Base-by-base conservation (phyloP, 2,888 invertebrate species). In the Cryptocephalus primarius region DNA sequence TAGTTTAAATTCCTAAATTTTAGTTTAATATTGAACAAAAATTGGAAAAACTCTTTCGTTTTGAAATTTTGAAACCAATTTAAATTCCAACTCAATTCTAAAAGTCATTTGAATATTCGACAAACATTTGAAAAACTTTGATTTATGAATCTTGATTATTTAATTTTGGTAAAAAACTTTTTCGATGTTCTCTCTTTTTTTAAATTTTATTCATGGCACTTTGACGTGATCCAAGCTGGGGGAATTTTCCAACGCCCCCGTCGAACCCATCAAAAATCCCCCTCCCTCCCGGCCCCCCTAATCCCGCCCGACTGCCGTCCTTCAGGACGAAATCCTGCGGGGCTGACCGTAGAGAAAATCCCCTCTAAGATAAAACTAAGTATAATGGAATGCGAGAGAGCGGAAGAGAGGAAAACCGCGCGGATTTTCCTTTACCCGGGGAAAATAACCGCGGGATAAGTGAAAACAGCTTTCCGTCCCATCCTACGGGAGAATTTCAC, bases 311-410 rank as follows among this genome's bases (percentile, higher is more conserved):
- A 22, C 3, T 6, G 22, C 22, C 22, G 22, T 22, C 22, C 22
- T 22, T 22, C 22, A 22, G 22, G 22, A 22, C 22, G 22, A 22
- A 22, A 22, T 49, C 48, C 38, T 47, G 49, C 51, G 57, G 54
- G 57, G 64, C 66, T 64, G 64, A 62, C 64, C 65, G 60, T 61
- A 53, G 53, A 52, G 54, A 51, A 49, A 60, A 61, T 63, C 62
- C 63, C 58, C 58, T 61, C 59, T 60, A 50, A 60, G 62, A 62
- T 63, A 63, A 61, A 61, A 60, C 57, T 64, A 64, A 65, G 65
- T 65, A 64, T 65, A 64, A 64, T 64, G 66, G 65, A 65, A 66
- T 66, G 61, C 60, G 34, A 58, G 61, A 53, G 56, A 51, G 50
- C 54, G 49, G 54, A 48, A 52, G 51, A 55, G 55, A 48, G 54